phyloP scores from a whole-genome alignment of 2,888 invertebrate species.

The Hyalella azteca region DNA sequence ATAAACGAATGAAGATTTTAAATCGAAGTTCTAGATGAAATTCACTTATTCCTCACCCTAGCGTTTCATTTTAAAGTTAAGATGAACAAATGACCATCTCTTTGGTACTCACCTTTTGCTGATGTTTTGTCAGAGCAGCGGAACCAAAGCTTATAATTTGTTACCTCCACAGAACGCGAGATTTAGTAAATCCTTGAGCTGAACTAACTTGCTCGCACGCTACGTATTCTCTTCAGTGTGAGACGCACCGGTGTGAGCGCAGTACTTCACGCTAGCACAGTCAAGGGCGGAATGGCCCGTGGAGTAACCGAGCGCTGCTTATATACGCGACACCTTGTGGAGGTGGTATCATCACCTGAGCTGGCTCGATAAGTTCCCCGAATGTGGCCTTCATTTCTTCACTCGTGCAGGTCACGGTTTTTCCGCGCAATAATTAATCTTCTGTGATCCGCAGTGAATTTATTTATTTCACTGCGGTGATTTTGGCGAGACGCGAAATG shows the following conservation, averaged over 20 bases:
- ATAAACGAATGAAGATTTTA: too few relatives aligned
- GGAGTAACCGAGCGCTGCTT: not conserved
- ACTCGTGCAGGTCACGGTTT: not conserved
- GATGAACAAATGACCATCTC: too few relatives aligned
- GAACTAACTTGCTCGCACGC: not conserved
- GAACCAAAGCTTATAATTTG: too few relatives aligned
- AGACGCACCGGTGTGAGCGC: not conserved
- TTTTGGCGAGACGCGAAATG: too few relatives aligned
- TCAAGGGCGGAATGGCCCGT: not conserved
- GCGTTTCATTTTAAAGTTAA: too few relatives aligned
- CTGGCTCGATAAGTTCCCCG: not conserved
- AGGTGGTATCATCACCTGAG: not conserved
- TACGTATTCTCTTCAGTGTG: not conserved
- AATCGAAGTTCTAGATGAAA: too few relatives aligned
- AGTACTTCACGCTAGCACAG: not conserved
- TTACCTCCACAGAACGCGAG: too few relatives aligned
- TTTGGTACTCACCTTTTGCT: not conserved
- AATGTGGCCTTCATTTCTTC: not conserved
- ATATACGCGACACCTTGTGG: conserved; percentile 13
- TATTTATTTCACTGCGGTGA: too few relatives aligned
- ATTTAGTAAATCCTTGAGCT: not conserved
- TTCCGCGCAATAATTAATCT: too few relatives aligned
- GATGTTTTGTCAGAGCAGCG: not conserved
- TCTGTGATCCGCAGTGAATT: too few relatives aligned
- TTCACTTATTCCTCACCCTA: too few relatives aligned